Conservation (phyloP, 2,888 invertebrate species). For the Slavum lentiscoides region DNA sequence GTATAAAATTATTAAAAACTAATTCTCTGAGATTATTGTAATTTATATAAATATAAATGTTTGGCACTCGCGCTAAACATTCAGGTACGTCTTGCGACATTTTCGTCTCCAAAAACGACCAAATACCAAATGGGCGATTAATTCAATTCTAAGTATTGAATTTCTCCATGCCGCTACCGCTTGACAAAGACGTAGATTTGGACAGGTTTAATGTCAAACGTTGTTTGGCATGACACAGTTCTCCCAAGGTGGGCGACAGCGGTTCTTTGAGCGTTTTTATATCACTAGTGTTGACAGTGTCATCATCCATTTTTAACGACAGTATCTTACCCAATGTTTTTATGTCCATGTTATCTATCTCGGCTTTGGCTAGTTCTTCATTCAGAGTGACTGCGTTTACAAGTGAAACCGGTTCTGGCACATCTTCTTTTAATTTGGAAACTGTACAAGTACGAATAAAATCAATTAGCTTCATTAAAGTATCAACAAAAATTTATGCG, state of each 20-base stretch:
- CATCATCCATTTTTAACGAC: constrained; percentile 30
- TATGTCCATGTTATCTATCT: constrained; percentile 51
- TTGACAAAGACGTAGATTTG: constrained; percentile 27
- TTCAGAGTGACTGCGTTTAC: constrained; percentile 8
- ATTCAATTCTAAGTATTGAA: background rate
- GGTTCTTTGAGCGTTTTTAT: constrained; percentile 9
- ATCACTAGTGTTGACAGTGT: background rate
- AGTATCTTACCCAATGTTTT: constrained; percentile 36
- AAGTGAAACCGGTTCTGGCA: constrained; percentile 27
- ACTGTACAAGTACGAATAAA: constrained; percentile 1
- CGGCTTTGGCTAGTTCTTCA: constrained; percentile 43
- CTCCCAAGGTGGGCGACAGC: constrained; percentile 64
- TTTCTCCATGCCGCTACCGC: background rate
- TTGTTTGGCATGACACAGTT: constrained; percentile 73
- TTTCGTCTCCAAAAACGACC: background rate
- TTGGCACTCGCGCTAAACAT: constrained; percentile 31
- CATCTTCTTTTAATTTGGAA: constrained; percentile 36
- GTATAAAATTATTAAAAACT: constrained; percentile 33
- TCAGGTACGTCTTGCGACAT: background rate
- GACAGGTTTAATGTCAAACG: constrained; percentile 71
- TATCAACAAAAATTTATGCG: constrained; percentile 10
- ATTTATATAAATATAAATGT: constrained; percentile 15
- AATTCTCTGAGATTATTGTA: background rate
- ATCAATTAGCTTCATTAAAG: background rate
- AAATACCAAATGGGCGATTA: background rate